phyloP scores from a whole-genome alignment of 64 coral and sea anemone species.

The Exaiptasia diaphana region DNA sequence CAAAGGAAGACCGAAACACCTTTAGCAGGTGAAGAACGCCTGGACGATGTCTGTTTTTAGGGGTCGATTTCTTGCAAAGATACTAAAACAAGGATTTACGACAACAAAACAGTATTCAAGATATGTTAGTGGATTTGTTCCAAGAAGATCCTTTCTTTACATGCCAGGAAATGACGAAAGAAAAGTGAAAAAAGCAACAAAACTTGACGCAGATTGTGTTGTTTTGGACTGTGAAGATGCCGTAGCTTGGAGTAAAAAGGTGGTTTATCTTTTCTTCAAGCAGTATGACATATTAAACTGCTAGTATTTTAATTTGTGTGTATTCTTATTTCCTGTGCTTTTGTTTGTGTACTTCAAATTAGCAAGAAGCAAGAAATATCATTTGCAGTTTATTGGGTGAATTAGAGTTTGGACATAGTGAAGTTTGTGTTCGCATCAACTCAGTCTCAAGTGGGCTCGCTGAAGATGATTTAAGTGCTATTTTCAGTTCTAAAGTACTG shows the following conservation, averaged over 20 bases:
- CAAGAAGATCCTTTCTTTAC: conserved; percentile 89
- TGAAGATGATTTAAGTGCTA: conserved; percentile 73
- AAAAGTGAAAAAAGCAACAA: conserved; percentile 82
- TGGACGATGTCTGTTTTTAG: background rate
- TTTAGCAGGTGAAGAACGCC: background rate
- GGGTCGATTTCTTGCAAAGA: background rate
- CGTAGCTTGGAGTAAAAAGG: conserved; percentile 77
- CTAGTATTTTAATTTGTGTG: no score
- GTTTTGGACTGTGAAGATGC: conserved; percentile 98
- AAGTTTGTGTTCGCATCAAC: conserved; percentile 90
- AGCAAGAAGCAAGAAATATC: conserved; percentile 84
- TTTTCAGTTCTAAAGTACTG: conserved; percentile 49
- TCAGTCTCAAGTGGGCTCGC: conserved; percentile 85
- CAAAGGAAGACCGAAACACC: background rate
- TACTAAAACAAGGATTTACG: background rate
- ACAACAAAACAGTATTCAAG: background rate
- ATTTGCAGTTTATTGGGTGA: conserved; percentile 56
- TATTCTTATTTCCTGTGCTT: background rate
- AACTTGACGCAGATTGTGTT: conserved; percentile 75
- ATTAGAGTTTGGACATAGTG: conserved; percentile 74
- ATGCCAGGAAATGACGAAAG: conserved; percentile 94
- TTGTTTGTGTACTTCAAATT: background rate
- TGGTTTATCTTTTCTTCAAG: no score
- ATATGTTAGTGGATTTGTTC: conserved; percentile 29
- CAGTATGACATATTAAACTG: no score